Conservation (phyloP, 2,888 invertebrate genomes). For the Andrena chrysosceles region DNA sequence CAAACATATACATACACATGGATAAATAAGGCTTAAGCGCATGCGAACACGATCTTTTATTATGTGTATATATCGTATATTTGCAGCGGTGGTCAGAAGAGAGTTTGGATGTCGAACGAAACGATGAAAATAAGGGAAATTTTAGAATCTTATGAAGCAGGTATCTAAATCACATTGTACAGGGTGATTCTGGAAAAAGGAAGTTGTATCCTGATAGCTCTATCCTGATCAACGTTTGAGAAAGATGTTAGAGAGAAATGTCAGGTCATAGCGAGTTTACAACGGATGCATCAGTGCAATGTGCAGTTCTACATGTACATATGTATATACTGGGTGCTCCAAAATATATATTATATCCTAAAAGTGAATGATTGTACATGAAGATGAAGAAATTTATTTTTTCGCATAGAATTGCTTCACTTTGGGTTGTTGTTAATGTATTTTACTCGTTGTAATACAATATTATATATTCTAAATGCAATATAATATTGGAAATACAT, state of each 20-base stretch:
- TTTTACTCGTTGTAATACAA: too few relatives aligned
- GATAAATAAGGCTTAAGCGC: conserved; percentile 49
- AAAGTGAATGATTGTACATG: too few relatives aligned
- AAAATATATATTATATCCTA: too few relatives aligned
- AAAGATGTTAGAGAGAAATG: neutral
- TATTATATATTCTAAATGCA: too few relatives aligned
- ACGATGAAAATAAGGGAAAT: neutral
- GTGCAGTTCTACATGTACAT: too few relatives aligned
- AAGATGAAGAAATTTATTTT: too few relatives aligned
- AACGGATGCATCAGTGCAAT: neutral
- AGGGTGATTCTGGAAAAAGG: neutral
- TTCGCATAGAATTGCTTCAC: too few relatives aligned
- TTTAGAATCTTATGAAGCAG: too few relatives aligned
- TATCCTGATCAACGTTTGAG: neutral
- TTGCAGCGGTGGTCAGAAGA: conserved; percentile 14
- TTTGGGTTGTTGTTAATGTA: too few relatives aligned
- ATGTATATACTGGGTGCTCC: too few relatives aligned
- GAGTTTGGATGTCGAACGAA: neutral
- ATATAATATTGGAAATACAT: too few relatives aligned
- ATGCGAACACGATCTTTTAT: conserved; percentile 60
- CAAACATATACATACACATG: conserved; percentile 1
- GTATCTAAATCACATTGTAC: neutral
- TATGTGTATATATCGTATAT: conserved; percentile 11
- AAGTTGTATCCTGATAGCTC: neutral
- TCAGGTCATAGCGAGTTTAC: neutral